Conservation (phyloP, 2,797 vertebrate species). For the Sandelia bainsii region DNA sequence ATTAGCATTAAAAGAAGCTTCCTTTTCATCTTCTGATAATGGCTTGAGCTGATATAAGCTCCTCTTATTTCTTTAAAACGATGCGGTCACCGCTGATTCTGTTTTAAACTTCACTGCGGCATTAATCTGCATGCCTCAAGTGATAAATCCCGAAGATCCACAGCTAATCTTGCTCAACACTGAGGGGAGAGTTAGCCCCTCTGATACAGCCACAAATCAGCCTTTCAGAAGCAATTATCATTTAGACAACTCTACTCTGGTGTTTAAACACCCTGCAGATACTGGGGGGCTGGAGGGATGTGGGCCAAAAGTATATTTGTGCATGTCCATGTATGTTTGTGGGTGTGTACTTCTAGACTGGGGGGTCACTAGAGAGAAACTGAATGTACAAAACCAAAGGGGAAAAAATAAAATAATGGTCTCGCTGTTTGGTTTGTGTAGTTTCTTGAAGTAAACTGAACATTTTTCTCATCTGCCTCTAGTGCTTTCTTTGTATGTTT, state of each 20-base stretch:
- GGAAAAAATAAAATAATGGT: slow-evolving; percentile 9
- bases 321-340: slow-evolving; percentile 17
- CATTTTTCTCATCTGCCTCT: slow-evolving; percentile 46
- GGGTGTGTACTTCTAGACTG: slow-evolving; percentile 40
- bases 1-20: slow-evolving; percentile 82
- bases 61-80: slow-evolving; percentile 67
- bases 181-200: slow-evolving; percentile 81
- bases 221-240: slow-evolving; percentile 88
- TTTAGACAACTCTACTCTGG: slow-evolving; percentile 82
- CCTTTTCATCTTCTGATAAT: slow-evolving; percentile 81
- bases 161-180: slow-evolving; percentile 87
- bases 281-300: slow-evolving; percentile 45
- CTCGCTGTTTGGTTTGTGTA: slow-evolving; percentile 11
- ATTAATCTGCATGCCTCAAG: slow-evolving; percentile 88
- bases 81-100: slow-evolving; percentile 81
- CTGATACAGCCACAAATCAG: slow-evolving; percentile 86
- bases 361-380: slow-evolving; percentile 37
- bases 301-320: slow-evolving; percentile 51
- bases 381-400: slow-evolving; percentile 45
- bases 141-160: slow-evolving; percentile 90
- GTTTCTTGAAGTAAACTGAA: slow-evolving; percentile 38
- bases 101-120: slow-evolving; percentile 85
- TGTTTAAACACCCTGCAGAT: slow-evolving; percentile 67
- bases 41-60: slow-evolving; percentile 76
- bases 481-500: slow-evolving; percentile 22